Evolutionary conservation across 2,797 vertebrate genomes (phyloP), one percentile per base, ranked within the genome.

Genomic region (Hyperoplus immaculatus): DNA sequence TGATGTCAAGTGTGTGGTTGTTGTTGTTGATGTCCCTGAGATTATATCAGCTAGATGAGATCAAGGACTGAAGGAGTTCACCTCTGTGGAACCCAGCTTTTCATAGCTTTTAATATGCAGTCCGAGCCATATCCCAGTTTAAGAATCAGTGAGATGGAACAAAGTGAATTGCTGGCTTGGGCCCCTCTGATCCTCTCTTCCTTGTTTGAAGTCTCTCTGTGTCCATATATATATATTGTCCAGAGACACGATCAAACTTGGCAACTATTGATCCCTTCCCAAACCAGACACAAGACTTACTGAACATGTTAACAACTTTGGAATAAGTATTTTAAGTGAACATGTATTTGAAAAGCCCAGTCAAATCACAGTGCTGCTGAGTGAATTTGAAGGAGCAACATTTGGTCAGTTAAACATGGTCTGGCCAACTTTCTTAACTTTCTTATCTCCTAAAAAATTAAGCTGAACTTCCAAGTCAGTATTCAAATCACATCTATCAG

Each of bases 191-290:
- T 89, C 81, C 70, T 81, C 61, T 73, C 65, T 83, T 29, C 73
- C 85, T 84, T 85, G 90, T 94, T 95, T 94, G 94, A 95, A 94
- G 94, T 91, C 84, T 86, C 80, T 81, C 76, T 84, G 78, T 77
- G 54, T 86, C 84, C 91, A 86, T 82, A n/a, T n/a, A n/a, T n/a
- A 92, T 82, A 87, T 90, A 89, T 91, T 88, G 92, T 93, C 89
- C 89, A 68, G 85, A 93, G 91, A 94, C 88, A 85, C 45, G 80
- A 95, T 94, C 91, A 93, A 93, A 94, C 83, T 86, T 92, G 92
- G 90, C 93, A 94, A 92, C 85, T 94, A 95, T 95, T 92, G 92
- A 95, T 94, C 86, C 84, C 54, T 85, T 84, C 81, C 85, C 90
- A 88, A 93, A 92, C 80, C 90, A 93, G 89, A 89, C 87, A 82